Evolutionary conservation across 2,113 vertebrate species (phyloP), one percentile per base, ranked within the genome.

Genomic region (Tachysurus vachellii): DNA sequence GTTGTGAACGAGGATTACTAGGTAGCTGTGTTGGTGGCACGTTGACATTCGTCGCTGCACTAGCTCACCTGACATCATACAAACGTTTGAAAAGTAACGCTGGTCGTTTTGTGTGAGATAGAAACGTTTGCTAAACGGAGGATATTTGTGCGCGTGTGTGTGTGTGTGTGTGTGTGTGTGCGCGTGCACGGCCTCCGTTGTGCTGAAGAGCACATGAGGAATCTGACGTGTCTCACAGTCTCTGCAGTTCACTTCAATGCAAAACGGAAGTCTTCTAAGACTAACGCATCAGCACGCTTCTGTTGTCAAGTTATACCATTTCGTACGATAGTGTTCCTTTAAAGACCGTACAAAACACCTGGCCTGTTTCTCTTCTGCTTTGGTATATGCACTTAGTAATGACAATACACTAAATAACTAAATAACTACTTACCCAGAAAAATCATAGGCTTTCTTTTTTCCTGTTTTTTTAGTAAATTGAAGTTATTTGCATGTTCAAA

Each of bases 161-260:
- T 42, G 85, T 19, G 73, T 9, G 82, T 6, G 53, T 17, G 50
- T 36, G 75, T 59, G 47, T 50, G 47, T 54, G 83, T 9, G 42
- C 16, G 66, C 44, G 64, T 71, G 84, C 66, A 75, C 85, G 88
- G 88, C 88, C 88, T 86, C 47, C 71, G 21, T 47, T 44, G 42
- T 80, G 54, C 64, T n/a, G 87, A 75, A 62, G 31, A 89, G 80
- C 80, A 89, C 53, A 56, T 28, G 31, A 57, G 85, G 17, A 53
- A 83, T 89, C 81, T 79, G 88, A 89, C 88, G 88, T 89, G 85
- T 89, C 88, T 85, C 42, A 53, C 64, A 79, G 56, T 68, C 47
- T 47, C 61, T 64, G 71, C 56, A 59, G 21, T 57, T 71, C 47
- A 70, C 2, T 81, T 86, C 47, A 71, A n/a, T 26, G 8, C 31